phyloP scores from a whole-genome alignment of 2,888 invertebrate species.

The Chloroclysta siterata region DNA sequence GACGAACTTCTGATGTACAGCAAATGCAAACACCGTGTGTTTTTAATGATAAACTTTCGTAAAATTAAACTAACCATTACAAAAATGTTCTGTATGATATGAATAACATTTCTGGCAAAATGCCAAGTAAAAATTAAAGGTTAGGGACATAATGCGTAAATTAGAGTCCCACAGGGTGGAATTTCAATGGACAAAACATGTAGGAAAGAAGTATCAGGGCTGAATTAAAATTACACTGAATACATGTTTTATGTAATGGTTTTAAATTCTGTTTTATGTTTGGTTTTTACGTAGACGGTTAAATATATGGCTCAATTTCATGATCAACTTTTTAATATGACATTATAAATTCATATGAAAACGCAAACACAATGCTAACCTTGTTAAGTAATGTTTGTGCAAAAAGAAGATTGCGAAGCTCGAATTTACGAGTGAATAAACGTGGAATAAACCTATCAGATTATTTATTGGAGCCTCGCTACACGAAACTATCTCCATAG shows the following conservation, averaged over 20 bases:
- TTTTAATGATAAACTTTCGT: not conserved
- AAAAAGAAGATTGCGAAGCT: constrained; percentile 11
- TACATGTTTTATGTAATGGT: constrained; percentile 23
- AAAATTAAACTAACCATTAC: no score
- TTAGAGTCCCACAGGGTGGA: constrained; percentile 32
- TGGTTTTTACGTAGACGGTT: not conserved
- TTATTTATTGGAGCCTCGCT: no score
- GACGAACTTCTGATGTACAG: no score
- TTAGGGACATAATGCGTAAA: constrained; percentile 22
- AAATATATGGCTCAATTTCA: constrained; percentile 11
- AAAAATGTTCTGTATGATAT: constrained; percentile 13
- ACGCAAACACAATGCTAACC: not conserved
- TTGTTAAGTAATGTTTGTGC: not conserved
- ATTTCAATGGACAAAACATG: constrained; percentile 38
- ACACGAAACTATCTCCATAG: no score
- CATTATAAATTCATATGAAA: constrained; percentile 7
- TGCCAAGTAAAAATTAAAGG: constrained; percentile 32
- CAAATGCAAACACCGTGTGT: not conserved
- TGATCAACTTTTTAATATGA: constrained; percentile 11
- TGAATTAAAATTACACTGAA: constrained; percentile 25
- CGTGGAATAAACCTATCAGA: no score
- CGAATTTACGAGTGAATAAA: constrained; percentile 4
- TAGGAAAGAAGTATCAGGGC: constrained; percentile 25
- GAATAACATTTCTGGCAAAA: constrained; percentile 27
- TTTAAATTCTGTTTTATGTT: constrained; percentile 10